A percentile compares a stretch with the other conserved stretches of the same genome.
These are phyloP conservation scores for Papilio glaucus DNA, from an alignment of 1,140 invertebrate species.

Conservation along the genomic window DNA sequence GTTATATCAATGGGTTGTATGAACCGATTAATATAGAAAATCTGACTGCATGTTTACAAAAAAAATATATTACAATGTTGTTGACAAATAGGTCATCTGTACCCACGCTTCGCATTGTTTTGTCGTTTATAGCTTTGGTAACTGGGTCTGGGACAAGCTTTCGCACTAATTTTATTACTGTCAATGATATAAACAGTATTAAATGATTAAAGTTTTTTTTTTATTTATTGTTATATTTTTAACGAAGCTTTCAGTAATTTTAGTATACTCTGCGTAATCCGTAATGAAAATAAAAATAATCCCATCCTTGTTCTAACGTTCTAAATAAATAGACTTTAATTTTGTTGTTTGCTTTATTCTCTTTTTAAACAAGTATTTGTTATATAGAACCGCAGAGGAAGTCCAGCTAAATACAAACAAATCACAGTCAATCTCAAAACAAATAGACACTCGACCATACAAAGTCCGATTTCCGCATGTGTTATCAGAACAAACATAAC, in stretches of 20 bases:
- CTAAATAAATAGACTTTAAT: no score
- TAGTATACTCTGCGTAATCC: no score
- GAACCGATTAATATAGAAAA: no score
- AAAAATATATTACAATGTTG: not conserved
- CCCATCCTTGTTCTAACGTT: no score
- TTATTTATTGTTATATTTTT: no score
- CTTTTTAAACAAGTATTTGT: not conserved
- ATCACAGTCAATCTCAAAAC: slow-evolving; percentile 5
- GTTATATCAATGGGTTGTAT: no score
- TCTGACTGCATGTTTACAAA: no score
- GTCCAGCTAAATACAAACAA: not conserved
- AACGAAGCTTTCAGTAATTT: no score
- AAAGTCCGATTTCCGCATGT: not conserved
- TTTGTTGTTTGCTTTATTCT: no score
- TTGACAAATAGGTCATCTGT: slow-evolving; percentile 4
- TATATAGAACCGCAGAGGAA: not conserved
- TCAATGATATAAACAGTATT: no score
- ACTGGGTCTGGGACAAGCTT: slow-evolving; percentile 11
- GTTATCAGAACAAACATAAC: slow-evolving; percentile 9
- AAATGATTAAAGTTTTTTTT: not conserved
- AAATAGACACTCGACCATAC: not conserved
- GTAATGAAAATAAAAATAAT: no score
- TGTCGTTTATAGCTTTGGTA: slow-evolving; percentile 16
- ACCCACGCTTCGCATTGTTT: slow-evolving; percentile 1
- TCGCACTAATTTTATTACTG: slow-evolving; percentile 17